Percentiles rank a stretch among this genome's conserved stretches.
Evolutionary conservation across 35 echinoderm and acorn worm species (phyloP).

Genomic region (Apostichopus japonicus): DNA sequence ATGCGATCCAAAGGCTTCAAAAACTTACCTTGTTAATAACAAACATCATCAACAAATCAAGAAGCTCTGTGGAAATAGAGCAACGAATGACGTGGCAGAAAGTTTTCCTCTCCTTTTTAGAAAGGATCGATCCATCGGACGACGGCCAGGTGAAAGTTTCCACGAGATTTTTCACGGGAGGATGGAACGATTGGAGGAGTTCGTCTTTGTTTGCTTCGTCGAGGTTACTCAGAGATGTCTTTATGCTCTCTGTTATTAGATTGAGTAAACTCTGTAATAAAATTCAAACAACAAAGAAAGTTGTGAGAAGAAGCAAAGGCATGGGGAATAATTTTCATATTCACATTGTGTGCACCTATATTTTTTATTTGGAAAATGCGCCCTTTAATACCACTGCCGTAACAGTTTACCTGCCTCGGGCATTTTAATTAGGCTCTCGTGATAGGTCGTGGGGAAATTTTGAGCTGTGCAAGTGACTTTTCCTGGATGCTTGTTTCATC

Average conservation of each 20-base stretch:
- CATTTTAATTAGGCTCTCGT: no score
- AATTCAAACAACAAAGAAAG: no score
- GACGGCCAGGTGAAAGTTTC: slow-evolving; percentile 7
- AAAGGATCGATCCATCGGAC: neutral
- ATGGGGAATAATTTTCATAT: no score
- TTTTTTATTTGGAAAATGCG: no score
- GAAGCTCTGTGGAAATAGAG: neutral
- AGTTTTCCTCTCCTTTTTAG: neutral
- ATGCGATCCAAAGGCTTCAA: neutral
- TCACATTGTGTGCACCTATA: no score
- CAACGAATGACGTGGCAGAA: slow-evolving; percentile 16
- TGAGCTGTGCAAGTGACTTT: no score
- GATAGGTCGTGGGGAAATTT: no score
- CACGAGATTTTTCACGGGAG: neutral
- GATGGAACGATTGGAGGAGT: neutral
- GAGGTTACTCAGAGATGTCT: slow-evolving; percentile 35
- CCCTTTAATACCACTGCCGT: no score
- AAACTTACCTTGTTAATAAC: slow-evolving; percentile 42
- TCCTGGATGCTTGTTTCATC: no score
- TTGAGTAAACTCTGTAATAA: slow-evolving; percentile 9
- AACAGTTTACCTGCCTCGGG: no score
- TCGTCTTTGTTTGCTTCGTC: slow-evolving; percentile 40
- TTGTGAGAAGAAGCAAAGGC: no score
- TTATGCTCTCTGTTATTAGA: slow-evolving; percentile 38
- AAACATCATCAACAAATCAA: slow-evolving; percentile 24